phyloP scores from a whole-genome alignment of 2,888 invertebrate species.

The Pseudococcus longispinus region DNA sequence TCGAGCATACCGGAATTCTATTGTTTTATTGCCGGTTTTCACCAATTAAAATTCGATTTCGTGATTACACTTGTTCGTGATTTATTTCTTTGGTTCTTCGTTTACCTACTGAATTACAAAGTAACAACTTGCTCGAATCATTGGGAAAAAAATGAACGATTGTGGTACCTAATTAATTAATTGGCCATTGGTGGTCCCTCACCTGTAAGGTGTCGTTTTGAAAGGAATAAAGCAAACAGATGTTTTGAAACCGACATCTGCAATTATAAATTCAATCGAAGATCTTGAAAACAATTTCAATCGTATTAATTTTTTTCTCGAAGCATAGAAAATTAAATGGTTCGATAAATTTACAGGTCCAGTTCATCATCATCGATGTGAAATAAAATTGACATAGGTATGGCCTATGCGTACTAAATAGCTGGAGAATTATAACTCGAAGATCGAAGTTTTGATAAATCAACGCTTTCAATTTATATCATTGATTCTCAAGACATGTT shows the following conservation, averaged over 20 bases:
- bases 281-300: too few relatives aligned
- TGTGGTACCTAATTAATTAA: neutral
- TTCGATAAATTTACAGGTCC: too few relatives aligned
- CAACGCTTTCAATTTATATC: slow-evolving; percentile 32
- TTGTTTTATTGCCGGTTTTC: slow-evolving; percentile 45
- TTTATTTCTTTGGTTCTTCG: neutral
- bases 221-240: too few relatives aligned
- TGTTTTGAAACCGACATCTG: too few relatives aligned
- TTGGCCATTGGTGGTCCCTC: neutral
- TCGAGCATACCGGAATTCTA: slow-evolving; percentile 37
- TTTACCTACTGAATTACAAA: neutral
- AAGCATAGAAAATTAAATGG: too few relatives aligned
- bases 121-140: neutral
- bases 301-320: too few relatives aligned
- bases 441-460: slow-evolving; percentile 7
- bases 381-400: neutral
- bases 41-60: slow-evolving; percentile 46
- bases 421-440: neutral
- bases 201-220: too few relatives aligned
- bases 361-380: neutral
- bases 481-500: slow-evolving; percentile 38
- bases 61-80: slow-evolving; percentile 41
- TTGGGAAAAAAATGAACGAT: neutral
- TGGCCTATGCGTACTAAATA: neutral
- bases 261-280: too few relatives aligned